Base-by-base conservation (phyloP, 2,797 vertebrate species). In the Acipenser ruthenus region DNA sequence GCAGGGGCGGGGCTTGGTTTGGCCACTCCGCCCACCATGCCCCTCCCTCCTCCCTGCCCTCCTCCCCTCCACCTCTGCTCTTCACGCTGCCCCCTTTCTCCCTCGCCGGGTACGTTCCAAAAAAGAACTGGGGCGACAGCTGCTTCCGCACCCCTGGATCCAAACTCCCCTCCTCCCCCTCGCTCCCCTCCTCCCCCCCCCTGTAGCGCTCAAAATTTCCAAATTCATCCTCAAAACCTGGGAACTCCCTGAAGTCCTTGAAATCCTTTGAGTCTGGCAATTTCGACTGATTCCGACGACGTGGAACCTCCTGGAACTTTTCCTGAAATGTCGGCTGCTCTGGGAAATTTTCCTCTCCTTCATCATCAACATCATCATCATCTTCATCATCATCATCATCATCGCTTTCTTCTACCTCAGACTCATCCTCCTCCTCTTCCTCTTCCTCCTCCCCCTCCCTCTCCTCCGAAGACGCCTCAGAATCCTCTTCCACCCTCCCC, bases 1-100 rank as follows among this genome's bases (percentile, higher is more conserved):
- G 91, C 48, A 90, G 87, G 6, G 83, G 83, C 13, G 84, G 51
- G 1, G 87, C 87, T 66, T 88, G 83, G 47, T 77, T 80, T 2
- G 85, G 83, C 86, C 89, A 84, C 69, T 87, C 83, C 49, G 85
- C 75, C 58, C 86, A 78, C 56, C 86, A 68, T 53, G 89, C 79
- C 72, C 89, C 84, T 52, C 89, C 84, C n/a, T 89, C 90, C 72
- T 89, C 90, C 1, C 80, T 83, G 61, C 86, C 86, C 49, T 83
- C 86, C 89, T 86, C 88, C 37, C 89, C 87, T 63, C 83, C 70
- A 7, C 88, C 88, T 37, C 90, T 79, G 68, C 90, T 91, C 72
- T 91, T 91, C 66, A 91, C 69, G 67, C 89, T 91, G 50, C 90
- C 88, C 6, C 88, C 88, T 80, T 89, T 90, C 69, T 91, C 89